A percentile compares a stretch with the other conserved stretches of the same genome.
These are phyloP conservation scores for Phrynosoma blainvillii DNA, from an alignment of 2,113 vertebrate genomes.

Conservation along the genomic window DNA sequence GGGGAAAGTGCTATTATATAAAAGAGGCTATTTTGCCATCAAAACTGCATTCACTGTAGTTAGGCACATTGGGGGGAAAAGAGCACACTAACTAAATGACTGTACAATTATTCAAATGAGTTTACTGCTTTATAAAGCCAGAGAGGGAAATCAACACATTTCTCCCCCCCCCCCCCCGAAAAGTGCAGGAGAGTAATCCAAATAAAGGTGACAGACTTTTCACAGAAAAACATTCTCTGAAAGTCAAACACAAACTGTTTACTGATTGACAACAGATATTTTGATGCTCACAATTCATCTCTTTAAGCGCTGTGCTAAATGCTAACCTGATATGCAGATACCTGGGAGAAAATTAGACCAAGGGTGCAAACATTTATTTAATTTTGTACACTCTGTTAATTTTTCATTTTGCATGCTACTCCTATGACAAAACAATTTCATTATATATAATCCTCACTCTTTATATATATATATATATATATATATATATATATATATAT, in stretches of 20 bases:
- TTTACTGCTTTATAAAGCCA: constrained; percentile 72
- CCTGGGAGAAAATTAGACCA: constrained; percentile 11
- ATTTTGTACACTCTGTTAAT: neutral
- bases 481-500: no score
- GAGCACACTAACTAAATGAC: constrained; percentile 82
- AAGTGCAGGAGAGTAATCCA: neutral
- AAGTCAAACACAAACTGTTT: constrained; percentile 53
- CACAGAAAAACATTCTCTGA: constrained; percentile 44
- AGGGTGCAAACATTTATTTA: constrained; percentile 1
- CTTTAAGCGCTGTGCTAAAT: constrained; percentile 17
- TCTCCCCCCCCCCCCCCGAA: neutral
- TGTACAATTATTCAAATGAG: constrained; percentile 83
- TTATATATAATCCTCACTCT: neutral
- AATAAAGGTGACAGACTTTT: constrained; percentile 70
- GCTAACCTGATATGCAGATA: neutral
- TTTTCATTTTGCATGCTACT: neutral
- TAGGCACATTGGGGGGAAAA: constrained; percentile 72
- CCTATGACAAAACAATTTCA: constrained; percentile 3
- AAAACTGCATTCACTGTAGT: constrained; percentile 73
- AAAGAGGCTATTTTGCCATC: constrained; percentile 80
- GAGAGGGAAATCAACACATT: constrained; percentile 71
- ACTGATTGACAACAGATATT: constrained; percentile 58
- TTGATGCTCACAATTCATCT: constrained; percentile 7
- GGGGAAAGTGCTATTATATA: constrained; percentile 79
- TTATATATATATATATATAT: no score